Base-by-base conservation (phyloP, 1,140 invertebrate species). In the Parasteatoda tepidariorum region DNA sequence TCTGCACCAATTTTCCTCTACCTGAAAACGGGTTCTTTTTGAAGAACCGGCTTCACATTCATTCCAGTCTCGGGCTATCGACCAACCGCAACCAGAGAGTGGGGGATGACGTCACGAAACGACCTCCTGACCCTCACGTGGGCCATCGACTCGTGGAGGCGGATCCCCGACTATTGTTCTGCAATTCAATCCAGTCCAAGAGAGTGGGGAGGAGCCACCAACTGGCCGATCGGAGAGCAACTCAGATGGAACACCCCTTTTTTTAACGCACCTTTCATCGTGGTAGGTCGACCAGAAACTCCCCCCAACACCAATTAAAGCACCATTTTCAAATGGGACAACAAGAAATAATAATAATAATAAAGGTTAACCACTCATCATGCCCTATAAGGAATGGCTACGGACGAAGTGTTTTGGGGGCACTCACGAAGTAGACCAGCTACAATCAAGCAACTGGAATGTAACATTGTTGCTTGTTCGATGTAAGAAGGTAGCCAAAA, bases 101-200 rank as follows among this genome's bases (percentile, higher is more conserved):
- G 31, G 66, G 66, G 66, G 33, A 68, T 76, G 74, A 76, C 74
- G 74, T 76, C 74, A 76, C 61, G 33, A 13, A 26, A 15, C 57
- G 74, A 76, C 74, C 74, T 34, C 59, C 55, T 74, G 71, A 74
- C 71, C 71, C 28, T 57, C 33, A 26, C 55, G 22, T 30, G 74
- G 68, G 59, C 74, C 59, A 64, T 48, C 59, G 59, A 62, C 59
- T 64, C 15, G 24, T 34, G 61, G 59, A 48, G 74, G 59, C 59
- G 74, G 74, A 31, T 48, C 31, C 31, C 71, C 13, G 31, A 24
- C 24, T 28, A 62, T 76, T 64, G 59, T 76, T 64, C 34, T 33
- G 28, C 24, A 34, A 31, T 26, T 5, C 57, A 48, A 54, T 57
- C 74, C 34, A 64, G 74, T 57, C 24, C 59, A 33, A 55, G 26